A percentile compares a stretch with the other conserved stretches of the same genome.
These are phyloP conservation scores for Orussus abietinus DNA, from an alignment of 1,140 invertebrate species.

Conservation along the genomic window DNA sequence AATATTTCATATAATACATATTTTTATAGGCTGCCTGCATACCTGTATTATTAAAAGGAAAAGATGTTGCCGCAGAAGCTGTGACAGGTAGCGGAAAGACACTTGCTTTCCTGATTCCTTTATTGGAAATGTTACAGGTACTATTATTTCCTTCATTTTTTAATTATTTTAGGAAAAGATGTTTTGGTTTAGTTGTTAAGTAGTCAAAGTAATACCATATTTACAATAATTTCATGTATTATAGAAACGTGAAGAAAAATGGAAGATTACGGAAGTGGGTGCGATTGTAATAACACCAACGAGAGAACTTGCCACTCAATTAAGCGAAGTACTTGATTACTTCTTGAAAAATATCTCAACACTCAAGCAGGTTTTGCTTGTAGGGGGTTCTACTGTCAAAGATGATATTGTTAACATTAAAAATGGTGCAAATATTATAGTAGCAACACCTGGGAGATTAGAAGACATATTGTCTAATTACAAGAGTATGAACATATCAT, in stretches of 20 bases:
- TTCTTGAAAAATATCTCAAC: conserved; percentile 59
- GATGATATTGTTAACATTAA: conserved; percentile 69
- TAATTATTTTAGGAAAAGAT: conserved; percentile 3
- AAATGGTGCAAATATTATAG: conserved; percentile 79
- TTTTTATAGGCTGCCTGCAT: conserved; percentile 77
- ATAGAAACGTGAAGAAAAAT: conserved; percentile 49
- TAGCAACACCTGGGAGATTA: conserved; percentile 90
- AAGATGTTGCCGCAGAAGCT: conserved; percentile 96
- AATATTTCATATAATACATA: conserved; percentile 11
- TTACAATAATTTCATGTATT: conserved; percentile 10
- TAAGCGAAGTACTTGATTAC: conserved; percentile 66
- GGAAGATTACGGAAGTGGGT: conserved; percentile 78
- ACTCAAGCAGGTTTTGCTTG: conserved; percentile 63
- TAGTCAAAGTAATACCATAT: not conserved
- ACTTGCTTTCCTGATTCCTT: conserved; percentile 87
- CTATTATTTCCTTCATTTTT: conserved; percentile 9
- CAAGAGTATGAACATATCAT: conserved; percentile 61
- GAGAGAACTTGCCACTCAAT: conserved; percentile 88
- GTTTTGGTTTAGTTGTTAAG: no score
- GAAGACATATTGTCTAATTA: conserved; percentile 77
- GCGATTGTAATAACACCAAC: conserved; percentile 91
- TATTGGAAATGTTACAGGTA: conserved; percentile 80
- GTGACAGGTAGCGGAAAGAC: conserved; percentile 98
- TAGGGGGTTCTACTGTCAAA: conserved; percentile 77
- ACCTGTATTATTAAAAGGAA: conserved; percentile 82